Evolutionary conservation across 2,113 vertebrate species (phyloP).

Genomic region (Protobothrops flavoviridis): DNA sequence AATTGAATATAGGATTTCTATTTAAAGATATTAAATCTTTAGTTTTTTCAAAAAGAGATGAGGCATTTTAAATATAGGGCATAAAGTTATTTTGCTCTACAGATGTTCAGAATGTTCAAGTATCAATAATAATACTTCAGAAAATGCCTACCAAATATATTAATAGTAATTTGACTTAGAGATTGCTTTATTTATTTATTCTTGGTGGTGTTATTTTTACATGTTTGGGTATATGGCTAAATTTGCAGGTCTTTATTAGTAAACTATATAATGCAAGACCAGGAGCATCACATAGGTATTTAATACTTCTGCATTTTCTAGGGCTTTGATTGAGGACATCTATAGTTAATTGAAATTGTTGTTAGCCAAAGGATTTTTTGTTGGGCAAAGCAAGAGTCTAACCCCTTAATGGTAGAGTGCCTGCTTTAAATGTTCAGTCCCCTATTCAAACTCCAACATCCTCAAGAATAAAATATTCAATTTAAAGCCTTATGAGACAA

Average conservation of each 20-base stretch:
- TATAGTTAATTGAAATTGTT: background rate
- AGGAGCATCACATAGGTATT: no score
- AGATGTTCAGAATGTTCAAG: slow-evolving; percentile 7
- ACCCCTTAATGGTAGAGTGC: background rate
- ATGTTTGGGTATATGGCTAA: no score
- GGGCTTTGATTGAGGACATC: no score
- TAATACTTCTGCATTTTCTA: no score
- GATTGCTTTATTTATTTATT: background rate
- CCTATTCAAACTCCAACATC: no score
- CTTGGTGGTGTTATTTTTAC: slow-evolving; percentile 3
- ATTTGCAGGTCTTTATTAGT: no score
- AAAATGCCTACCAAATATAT: slow-evolving; percentile 5
- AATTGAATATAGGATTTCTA: slow-evolving; percentile 49
- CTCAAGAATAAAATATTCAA: no score
- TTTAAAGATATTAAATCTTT: slow-evolving; percentile 26
- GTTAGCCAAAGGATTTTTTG: background rate
- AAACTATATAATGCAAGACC: no score
- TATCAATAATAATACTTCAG: slow-evolving; percentile 17
- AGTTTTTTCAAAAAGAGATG: slow-evolving; percentile 44
- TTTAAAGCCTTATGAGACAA: no score
- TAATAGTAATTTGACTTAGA: background rate
- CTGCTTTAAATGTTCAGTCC: background rate
- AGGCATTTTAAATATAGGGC: slow-evolving; percentile 18
- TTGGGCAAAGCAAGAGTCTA: background rate
- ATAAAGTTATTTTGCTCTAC: background rate